Evolutionary conservation across 2,113 vertebrate species (phyloP), one percentile per base, ranked within the genome.

Genomic region (Oreotragus oreotragus): DNA sequence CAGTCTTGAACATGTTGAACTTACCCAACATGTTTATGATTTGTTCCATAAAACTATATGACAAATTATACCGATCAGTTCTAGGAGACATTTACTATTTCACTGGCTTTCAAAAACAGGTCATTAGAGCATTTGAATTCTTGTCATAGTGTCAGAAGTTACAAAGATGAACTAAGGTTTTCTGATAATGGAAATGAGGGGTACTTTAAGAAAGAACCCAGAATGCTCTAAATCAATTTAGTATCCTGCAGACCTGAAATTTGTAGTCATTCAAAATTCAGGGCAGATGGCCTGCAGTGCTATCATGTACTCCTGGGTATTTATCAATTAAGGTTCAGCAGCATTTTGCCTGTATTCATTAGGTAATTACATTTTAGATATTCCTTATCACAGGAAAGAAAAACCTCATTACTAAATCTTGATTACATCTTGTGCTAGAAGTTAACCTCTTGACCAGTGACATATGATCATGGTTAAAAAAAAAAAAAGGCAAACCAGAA

Each of bases 291-390:
- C 94, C 97, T 89, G 51, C 25, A 86, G n/a, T 30, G n/a, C 36
- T 96, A 88, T 70, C 5, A 0, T 5, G 19, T 70, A 94, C 91
- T 73, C 89, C 58, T 87, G 93, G 89, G 70, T 89, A 96, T 97
- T 98, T 94, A 95, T 91, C 94, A 95, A 84, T 98, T 97, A 97
- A 77, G 47, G 80, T 58, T 97, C 79, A 77, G 86, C 14, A 60
- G 73, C 70, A 91, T 97, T 97, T 97, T 88, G 77, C 88, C 81
- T 96, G 51, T 62, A 96, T 93, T 96, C 85, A 94, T 97, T 98
- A 90, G 83, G 91, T 97, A 97, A 97, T 97, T 94, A 91, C 79
- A 95, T 96, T 97, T 95, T 64, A 97, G 92, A 94, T 95, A 89
- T 94, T 91, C 73, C 43, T 97, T 97, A 97, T 97, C 96, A 64